A percentile compares a stretch with the other conserved stretches of the same genome.
Evolutionary conservation across 2,113 vertebrate genomes (phyloP).

Genomic region (Paramormyrops kingsleyae): DNA sequence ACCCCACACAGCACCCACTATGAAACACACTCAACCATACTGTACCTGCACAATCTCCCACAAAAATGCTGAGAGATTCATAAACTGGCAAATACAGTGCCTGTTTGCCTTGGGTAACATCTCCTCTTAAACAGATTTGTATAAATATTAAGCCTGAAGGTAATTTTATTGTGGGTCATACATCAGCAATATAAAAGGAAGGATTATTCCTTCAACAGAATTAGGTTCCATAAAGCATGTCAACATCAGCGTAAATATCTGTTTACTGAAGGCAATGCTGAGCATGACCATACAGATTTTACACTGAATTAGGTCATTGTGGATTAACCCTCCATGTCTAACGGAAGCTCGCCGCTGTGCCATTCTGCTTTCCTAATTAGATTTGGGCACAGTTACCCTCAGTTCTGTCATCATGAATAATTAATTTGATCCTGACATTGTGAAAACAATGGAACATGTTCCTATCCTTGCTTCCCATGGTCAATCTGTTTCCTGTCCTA

Average conservation of each 20-base stretch:
- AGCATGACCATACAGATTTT: background rate
- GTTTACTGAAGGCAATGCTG: background rate
- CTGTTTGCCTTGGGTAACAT: background rate
- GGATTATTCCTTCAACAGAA: background rate
- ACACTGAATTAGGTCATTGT: conserved; percentile 13
- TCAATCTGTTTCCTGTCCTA: background rate
- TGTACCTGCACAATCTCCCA: background rate
- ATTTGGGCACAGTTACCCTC: background rate
- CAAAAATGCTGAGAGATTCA: background rate
- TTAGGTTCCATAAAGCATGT: background rate
- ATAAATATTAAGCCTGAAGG: background rate
- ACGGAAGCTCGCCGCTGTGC: background rate
- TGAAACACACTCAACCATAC: background rate
- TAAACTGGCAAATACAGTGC: background rate
- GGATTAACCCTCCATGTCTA: conserved; percentile 16
- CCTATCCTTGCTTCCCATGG: background rate
- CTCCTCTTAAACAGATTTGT: background rate
- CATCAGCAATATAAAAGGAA: background rate
- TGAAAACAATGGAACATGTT: background rate
- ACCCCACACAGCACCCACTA: background rate
- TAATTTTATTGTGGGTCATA: background rate
- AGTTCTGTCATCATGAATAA: background rate
- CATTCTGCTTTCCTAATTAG: background rate
- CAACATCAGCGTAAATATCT: background rate
- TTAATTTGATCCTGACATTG: conserved; percentile 8